phyloP scores from a whole-genome alignment of 2,797 vertebrate species.

The Fringilla coelebs region DNA sequence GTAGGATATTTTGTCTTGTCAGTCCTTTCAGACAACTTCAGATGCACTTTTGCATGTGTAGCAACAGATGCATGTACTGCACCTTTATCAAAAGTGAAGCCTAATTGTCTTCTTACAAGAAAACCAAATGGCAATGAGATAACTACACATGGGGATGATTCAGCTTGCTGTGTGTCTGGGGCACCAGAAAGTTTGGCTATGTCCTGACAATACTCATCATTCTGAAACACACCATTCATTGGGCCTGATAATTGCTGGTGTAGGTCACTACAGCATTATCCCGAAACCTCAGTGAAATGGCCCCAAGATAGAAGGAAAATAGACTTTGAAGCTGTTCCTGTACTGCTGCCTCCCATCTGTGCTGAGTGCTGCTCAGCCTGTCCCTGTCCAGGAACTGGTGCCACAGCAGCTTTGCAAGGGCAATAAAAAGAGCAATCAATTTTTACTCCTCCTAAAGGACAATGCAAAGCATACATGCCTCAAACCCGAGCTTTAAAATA shows the following conservation, averaged over 20 bases:
- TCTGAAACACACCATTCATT: neutral
- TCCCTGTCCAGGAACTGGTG: neutral
- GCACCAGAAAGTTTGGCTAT: neutral
- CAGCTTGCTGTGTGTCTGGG: neutral
- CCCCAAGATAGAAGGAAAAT: neutral
- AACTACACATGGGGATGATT: neutral
- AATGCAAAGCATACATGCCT: neutral
- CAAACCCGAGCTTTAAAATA: slow-evolving; percentile 12
- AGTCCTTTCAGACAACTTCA: neutral
- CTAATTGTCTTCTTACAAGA: neutral
- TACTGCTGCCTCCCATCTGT: accelerated
- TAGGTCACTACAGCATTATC: neutral
- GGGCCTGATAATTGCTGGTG: neutral
- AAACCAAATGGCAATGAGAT: neutral
- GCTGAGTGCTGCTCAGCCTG: neutral
- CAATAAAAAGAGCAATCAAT: slow-evolving; percentile 27
- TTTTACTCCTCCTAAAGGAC: slow-evolving; percentile 31
- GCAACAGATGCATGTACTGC: neutral
- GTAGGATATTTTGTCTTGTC: neutral
- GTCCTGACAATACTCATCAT: neutral
- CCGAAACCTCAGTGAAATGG: neutral
- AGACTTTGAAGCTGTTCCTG: neutral
- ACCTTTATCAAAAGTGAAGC: neutral
- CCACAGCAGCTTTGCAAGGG: neutral
- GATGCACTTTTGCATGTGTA: neutral